Conservation (phyloP, 1,140 invertebrate species). For the Aphaenogaster floridana region DNA sequence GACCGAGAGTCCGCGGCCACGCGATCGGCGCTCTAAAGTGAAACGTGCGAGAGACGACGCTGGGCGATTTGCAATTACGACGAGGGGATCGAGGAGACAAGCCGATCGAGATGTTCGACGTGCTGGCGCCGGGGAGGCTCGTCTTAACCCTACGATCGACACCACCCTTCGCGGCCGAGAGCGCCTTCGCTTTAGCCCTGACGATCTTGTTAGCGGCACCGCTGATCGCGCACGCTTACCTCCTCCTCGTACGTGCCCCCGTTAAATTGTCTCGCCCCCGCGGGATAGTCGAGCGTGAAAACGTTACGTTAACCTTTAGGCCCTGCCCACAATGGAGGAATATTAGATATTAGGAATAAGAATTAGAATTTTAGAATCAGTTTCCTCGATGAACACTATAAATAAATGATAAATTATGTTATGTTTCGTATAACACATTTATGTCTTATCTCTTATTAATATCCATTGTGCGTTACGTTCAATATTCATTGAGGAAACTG, state of each 20-base stretch:
- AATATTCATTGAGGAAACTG: no score
- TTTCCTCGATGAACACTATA: no score
- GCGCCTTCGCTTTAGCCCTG: constrained; percentile 77
- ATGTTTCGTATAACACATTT: no score
- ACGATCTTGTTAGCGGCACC: constrained; percentile 80
- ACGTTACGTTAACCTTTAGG: not conserved
- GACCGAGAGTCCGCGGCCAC: constrained; percentile 42
- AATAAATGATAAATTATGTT: no score
- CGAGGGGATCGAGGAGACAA: constrained; percentile 51
- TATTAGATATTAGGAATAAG: no score
- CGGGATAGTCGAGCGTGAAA: not conserved
- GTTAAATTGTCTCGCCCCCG: constrained; percentile 15
- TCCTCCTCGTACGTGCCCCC: constrained; percentile 79
- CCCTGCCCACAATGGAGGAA: no score
- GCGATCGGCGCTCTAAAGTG: constrained; percentile 36
- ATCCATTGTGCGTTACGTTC: no score
- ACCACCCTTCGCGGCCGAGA: constrained; percentile 80
- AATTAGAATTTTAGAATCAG: no score
- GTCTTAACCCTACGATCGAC: constrained; percentile 80
- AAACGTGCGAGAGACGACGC: constrained; percentile 24
- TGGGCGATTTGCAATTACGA: constrained; percentile 59
- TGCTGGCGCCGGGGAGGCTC: constrained; percentile 73
- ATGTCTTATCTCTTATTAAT: no score
- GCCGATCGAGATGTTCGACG: constrained; percentile 80
- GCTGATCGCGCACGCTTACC: constrained; percentile 77